Conservation (phyloP, 2,797 vertebrate genomes). For the Echiichthys vipera region DNA sequence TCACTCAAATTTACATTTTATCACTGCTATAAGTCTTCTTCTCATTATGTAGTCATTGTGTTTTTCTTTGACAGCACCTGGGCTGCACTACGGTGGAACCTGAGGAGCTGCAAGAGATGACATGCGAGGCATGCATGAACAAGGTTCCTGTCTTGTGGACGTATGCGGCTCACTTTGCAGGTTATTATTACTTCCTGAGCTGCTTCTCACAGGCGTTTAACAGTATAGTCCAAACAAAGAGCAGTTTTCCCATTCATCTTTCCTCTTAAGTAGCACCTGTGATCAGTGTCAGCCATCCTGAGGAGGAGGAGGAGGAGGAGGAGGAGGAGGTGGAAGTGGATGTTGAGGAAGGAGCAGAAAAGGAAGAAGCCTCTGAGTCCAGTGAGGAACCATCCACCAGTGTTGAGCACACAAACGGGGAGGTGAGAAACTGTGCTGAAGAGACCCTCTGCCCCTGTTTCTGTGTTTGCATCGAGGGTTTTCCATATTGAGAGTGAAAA, state of each 20-base stretch:
- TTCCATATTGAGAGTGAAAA: background rate
- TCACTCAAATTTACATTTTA: background rate
- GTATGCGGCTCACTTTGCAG: slow-evolving; percentile 88
- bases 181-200: slow-evolving; percentile 69
- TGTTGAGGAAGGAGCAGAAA: slow-evolving; percentile 33
- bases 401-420: slow-evolving; percentile 29
- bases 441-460: background rate
- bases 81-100: slow-evolving; percentile 87
- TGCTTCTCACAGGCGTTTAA: background rate
- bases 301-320: slow-evolving; percentile 48
- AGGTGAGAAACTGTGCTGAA: slow-evolving; percentile 51
- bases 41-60: background rate
- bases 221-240: background rate
- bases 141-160: slow-evolving; percentile 92
- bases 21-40: background rate
- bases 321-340: slow-evolving; percentile 52
- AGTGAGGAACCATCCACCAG: slow-evolving; percentile 57
- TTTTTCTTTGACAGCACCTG: slow-evolving; percentile 86
- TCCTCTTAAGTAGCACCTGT: slow-evolving; percentile 59
- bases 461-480: background rate
- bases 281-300: slow-evolving; percentile 40
- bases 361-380: slow-evolving; percentile 30
- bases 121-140: slow-evolving; percentile 93
- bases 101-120: slow-evolving; percentile 94
- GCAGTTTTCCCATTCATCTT: background rate